phyloP scores from a whole-genome alignment of 2,113 vertebrate species.

The Peucedramus taeniatus region DNA sequence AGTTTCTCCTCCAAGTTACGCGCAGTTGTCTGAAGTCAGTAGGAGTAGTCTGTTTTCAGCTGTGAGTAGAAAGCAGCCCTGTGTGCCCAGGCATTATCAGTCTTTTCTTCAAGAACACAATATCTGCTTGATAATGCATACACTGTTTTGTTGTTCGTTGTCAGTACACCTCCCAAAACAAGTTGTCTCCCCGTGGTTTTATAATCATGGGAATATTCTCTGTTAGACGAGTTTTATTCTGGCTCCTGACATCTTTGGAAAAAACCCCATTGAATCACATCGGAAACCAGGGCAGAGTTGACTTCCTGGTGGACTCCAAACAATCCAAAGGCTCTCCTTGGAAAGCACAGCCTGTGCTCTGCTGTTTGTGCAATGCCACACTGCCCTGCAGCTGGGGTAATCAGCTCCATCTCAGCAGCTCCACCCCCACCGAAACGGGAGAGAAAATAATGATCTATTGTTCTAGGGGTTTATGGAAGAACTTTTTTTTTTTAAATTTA shows the following conservation, averaged over 20 bases:
- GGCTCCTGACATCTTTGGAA: conserved; percentile 58
- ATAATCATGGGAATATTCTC: conserved; percentile 56
- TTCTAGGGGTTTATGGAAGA: conserved; percentile 18
- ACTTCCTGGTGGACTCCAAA: conserved; percentile 71
- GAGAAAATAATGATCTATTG: conserved; percentile 56
- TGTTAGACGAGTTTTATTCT: neutral
- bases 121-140: conserved; percentile 13
- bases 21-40: neutral
- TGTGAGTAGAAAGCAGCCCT: neutral
- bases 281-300: conserved; percentile 71
- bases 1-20: neutral
- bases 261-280: conserved; percentile 62
- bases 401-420: conserved; percentile 32
- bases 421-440: neutral
- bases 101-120: neutral
- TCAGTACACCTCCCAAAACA: conserved; percentile 11
- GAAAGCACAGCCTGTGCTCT: conserved; percentile 55
- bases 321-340: conserved; percentile 44
- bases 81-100: conserved; percentile 1
- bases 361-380: conserved; percentile 49
- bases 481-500: neutral
- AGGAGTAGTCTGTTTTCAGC: neutral
- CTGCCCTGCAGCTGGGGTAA: conserved; percentile 20
- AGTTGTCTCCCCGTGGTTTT: conserved; percentile 11
- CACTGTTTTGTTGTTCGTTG: neutral